A percentile compares a stretch with the other conserved stretches of the same genome.
Conservation (phyloP, 2,797 vertebrate species). For the Lagorchestes hirsutus region DNA sequence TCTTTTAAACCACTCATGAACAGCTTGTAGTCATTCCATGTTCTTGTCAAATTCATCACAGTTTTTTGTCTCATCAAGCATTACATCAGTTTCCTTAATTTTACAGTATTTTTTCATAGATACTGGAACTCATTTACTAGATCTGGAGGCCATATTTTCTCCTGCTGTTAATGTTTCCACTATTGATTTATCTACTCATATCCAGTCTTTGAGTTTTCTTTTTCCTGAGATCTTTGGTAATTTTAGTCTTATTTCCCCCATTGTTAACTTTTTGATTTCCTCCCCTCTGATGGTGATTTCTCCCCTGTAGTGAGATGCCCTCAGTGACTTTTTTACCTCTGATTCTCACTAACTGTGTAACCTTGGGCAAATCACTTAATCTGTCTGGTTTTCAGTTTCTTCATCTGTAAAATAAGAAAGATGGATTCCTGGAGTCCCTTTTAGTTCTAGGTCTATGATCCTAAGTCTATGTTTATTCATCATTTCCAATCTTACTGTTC, state of each 20-base stretch:
- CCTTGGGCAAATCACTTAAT: not conserved
- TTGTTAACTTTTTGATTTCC: not conserved
- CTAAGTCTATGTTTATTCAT: not conserved
- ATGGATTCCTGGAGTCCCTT: not conserved
- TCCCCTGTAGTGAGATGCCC: not conserved
- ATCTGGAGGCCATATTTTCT: not conserved
- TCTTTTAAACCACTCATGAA: not conserved
- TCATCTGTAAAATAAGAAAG: not conserved
- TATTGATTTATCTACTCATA: not conserved
- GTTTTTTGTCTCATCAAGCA: not conserved
- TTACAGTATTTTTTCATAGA: not conserved
- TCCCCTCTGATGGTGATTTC: not conserved
- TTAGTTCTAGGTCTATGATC: not conserved
- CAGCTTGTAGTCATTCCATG: not conserved
- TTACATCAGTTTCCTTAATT: not conserved
- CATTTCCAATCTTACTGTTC: not conserved
- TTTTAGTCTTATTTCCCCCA: not conserved
- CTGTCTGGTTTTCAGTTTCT: not conserved
- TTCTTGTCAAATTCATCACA: not conserved
- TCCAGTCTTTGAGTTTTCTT: not conserved
- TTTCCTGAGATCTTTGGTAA: not conserved
- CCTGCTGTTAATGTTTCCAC: not conserved
- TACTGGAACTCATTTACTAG: not conserved
- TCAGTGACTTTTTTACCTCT: not conserved
- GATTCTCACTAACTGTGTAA: not conserved